Conservation (phyloP, 1,140 invertebrate species). For the Mactra quadrangularis region DNA sequence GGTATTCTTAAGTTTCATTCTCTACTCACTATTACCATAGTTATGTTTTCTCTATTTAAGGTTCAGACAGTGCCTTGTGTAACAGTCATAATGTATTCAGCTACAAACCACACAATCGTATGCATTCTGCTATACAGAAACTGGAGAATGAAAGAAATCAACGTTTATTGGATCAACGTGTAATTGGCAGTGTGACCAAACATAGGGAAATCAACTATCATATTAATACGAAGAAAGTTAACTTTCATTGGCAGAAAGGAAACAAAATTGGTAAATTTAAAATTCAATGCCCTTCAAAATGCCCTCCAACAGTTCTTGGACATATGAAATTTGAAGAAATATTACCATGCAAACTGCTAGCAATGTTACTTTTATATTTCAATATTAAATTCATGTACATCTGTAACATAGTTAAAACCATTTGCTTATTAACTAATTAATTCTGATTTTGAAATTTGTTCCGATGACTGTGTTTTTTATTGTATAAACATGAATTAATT, state of each 20-base stretch:
- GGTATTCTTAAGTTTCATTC: too few species aligned
- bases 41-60: constrained; percentile 11
- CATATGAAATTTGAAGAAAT: too few species aligned
- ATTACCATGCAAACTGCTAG: background rate
- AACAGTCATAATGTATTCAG: constrained; percentile 41
- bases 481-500: too few species aligned
- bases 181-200: constrained; percentile 89
- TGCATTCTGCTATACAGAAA: constrained; percentile 72
- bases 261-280: constrained; percentile 91
- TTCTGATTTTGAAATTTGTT: too few species aligned
- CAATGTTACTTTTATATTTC: too few species aligned
- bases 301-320: too few species aligned
- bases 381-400: too few species aligned
- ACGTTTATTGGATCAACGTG: constrained; percentile 86
- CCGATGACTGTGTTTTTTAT: too few species aligned
- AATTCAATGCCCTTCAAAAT: too few species aligned
- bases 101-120: constrained; percentile 53
- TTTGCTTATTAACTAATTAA: too few species aligned
- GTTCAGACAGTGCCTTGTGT: constrained; percentile 40
- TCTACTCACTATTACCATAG: too few species aligned
- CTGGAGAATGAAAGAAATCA: constrained; percentile 89
- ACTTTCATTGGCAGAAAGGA: constrained; percentile 95
- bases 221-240: constrained; percentile 88
- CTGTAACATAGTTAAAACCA: too few species aligned
- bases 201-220: constrained; percentile 79